phyloP scores from a whole-genome alignment of 1,140 invertebrate species.

The Microplitis demolitor region DNA sequence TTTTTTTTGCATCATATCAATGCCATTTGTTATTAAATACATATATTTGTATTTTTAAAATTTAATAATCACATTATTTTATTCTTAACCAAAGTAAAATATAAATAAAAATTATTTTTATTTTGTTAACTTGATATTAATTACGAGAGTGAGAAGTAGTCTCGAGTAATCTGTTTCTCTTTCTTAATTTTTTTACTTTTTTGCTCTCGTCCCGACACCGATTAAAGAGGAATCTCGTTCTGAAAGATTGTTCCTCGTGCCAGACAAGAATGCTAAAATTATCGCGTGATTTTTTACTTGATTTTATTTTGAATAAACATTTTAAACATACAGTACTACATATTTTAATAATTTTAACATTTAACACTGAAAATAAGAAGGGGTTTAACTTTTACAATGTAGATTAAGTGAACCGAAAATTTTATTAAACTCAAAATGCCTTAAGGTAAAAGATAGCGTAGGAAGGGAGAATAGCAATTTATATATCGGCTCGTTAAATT shows the following conservation, averaged over 20 bases:
- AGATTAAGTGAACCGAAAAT: too few species aligned
- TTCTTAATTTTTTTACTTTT: background rate
- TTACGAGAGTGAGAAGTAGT: constrained; percentile 19
- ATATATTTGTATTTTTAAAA: too few species aligned
- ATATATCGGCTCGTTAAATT: too few species aligned
- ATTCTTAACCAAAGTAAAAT: background rate
- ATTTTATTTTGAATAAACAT: background rate
- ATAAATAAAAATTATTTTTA: background rate
- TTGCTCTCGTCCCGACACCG: background rate
- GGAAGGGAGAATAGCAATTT: too few species aligned
- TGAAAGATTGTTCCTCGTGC: background rate
- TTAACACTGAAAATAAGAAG: background rate
- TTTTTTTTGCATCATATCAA: background rate
- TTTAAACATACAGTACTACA: too few species aligned
- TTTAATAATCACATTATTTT: too few species aligned
- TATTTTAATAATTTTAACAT: too few species aligned
- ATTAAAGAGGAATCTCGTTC: constrained; percentile 25
- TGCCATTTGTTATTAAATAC: too few species aligned
- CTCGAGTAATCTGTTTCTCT: constrained; percentile 12
- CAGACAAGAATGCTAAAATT: background rate
- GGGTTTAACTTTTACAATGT: background rate
- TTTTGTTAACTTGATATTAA: constrained; percentile 3
- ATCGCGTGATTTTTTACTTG: background rate
- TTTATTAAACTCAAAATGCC: too few species aligned
- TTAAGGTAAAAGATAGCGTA: too few species aligned